These are phyloP conservation scores for Cottus gobio DNA, from an alignment of 2,113 vertebrate genomes.

Conservation along the genomic window DNA sequence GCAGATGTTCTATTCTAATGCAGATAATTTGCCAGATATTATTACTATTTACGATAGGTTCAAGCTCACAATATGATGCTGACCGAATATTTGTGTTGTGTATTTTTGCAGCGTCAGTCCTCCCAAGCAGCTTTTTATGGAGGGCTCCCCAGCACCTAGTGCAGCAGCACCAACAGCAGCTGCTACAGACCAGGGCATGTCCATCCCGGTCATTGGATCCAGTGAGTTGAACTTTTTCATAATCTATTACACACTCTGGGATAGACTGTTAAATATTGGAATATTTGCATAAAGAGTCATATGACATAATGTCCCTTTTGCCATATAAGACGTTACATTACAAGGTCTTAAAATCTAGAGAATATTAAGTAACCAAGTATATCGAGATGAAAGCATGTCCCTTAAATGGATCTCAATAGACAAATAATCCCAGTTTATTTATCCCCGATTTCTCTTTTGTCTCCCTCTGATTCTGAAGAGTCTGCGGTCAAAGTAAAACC, in stretches of 20 bases:
- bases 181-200: conserved; percentile 78
- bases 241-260: neutral
- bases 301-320: neutral
- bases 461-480: conserved; percentile 25
- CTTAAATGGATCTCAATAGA: neutral
- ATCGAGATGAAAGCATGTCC: neutral
- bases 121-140: conserved; percentile 78
- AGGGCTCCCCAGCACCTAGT: conserved; percentile 68
- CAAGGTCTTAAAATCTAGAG: neutral
- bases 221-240: conserved; percentile 79
- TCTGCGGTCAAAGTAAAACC: conserved; percentile 65
- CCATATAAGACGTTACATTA: neutral
- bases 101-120: conserved; percentile 68
- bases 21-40: neutral
- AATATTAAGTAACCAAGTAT: neutral
- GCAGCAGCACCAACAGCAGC: conserved; percentile 51
- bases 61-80: neutral
- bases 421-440: neutral
- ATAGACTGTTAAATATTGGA: neutral
- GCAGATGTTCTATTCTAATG: neutral
- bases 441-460: neutral
- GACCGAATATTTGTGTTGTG: neutral
- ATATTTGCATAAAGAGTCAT: neutral
- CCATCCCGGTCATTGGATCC: conserved; percentile 85
- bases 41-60: neutral